phyloP scores from a whole-genome alignment of 2,113 vertebrate genomes.

The Sylvilagus bachmani region DNA sequence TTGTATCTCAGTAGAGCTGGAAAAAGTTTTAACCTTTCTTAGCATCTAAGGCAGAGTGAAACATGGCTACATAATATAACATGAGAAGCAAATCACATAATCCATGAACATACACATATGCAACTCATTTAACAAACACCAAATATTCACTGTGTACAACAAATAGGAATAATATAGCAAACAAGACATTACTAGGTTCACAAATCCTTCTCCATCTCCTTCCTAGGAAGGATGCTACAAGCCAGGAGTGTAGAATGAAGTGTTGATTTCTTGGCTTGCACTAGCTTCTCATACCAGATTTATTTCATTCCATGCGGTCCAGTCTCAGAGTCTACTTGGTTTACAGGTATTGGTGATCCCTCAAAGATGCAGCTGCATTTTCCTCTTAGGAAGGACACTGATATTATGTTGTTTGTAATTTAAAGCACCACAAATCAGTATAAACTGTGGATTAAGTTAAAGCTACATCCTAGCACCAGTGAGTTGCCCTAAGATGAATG shows the following conservation, averaged over 20 bases:
- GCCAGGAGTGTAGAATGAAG: neutral
- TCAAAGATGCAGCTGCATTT: neutral
- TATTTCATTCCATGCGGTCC: neutral
- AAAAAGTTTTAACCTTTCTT: conserved; percentile 47
- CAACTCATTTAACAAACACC: conserved; percentile 7
- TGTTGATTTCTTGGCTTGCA: neutral
- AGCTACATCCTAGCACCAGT: neutral
- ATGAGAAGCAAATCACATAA: neutral
- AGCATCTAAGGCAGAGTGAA: conserved; percentile 24
- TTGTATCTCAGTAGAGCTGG: neutral
- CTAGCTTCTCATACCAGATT: neutral
- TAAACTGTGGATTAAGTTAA: neutral
- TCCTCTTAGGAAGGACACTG: neutral
- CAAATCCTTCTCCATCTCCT: neutral
- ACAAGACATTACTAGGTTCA: neutral
- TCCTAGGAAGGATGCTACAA: neutral
- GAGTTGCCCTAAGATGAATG: neutral
- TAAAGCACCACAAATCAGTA: neutral
- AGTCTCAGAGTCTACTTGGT: neutral
- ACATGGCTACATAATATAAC: neutral
- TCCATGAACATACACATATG: neutral
- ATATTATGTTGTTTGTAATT: neutral
- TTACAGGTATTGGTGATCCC: neutral
- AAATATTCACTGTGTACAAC: neutral
- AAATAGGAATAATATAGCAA: neutral